These are phyloP conservation scores for Clamator glandarius DNA, from an alignment of 2,797 vertebrate species.

Conservation along the genomic window DNA sequence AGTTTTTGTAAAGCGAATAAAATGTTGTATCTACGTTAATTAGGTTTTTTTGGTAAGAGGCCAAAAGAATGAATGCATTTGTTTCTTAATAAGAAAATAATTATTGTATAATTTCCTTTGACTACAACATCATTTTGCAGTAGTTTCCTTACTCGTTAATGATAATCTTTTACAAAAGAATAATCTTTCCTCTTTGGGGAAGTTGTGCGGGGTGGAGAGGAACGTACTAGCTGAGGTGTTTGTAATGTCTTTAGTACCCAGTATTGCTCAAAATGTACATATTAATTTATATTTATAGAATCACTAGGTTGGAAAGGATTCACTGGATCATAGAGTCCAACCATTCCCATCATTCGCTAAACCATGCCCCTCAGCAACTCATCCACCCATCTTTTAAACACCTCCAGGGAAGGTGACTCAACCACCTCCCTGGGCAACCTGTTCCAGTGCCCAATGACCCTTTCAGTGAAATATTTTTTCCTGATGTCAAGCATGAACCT, in stretches of 20 bases:
- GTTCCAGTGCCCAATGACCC: too few relatives aligned
- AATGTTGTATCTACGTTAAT: slow-evolving; percentile 82
- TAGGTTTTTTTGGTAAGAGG: slow-evolving; percentile 76
- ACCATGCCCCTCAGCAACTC: too few relatives aligned
- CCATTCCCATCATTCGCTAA: too few relatives aligned
- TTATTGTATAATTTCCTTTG: slow-evolving; percentile 83
- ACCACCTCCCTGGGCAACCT: too few relatives aligned
- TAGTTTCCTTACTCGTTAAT: slow-evolving; percentile 61
- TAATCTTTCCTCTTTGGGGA: not conserved
- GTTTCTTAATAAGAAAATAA: slow-evolving; percentile 88
- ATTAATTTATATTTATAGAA: not conserved
- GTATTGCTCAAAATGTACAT: not conserved
- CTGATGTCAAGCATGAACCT: too few relatives aligned
- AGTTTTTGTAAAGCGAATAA: slow-evolving; percentile 80
- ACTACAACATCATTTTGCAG: slow-evolving; percentile 73
- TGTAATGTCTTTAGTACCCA: not conserved
- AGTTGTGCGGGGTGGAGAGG: too few relatives aligned
- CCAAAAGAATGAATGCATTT: slow-evolving; percentile 82
- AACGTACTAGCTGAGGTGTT: not conserved
- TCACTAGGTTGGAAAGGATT: too few relatives aligned
- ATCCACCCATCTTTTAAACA: too few relatives aligned
- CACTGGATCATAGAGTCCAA: too few relatives aligned
- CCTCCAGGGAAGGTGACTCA: too few relatives aligned
- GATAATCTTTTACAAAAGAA: not conserved
- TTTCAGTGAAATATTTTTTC: too few relatives aligned